Evolutionary conservation across 1,140 invertebrate genomes (phyloP).

Genomic region (Akabosia matsudoensis): DNA sequence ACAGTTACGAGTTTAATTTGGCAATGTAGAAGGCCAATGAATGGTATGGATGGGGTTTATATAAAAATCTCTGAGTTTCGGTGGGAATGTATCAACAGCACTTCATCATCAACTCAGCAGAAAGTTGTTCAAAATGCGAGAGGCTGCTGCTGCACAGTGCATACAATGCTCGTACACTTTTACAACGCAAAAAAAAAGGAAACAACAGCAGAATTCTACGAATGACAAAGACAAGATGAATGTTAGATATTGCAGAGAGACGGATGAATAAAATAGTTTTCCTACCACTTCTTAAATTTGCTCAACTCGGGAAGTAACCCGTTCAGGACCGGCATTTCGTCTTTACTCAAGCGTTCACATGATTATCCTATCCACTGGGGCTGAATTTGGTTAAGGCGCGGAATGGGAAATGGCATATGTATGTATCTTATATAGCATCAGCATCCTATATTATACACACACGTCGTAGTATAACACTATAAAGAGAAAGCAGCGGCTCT

Average conservation of each 20-base stretch:
- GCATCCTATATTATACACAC: too few species aligned
- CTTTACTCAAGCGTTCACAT: background rate
- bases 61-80: too few species aligned
- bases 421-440: too few species aligned
- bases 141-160: too few species aligned
- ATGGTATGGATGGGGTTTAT: too few species aligned
- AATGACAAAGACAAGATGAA: background rate
- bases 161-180: background rate
- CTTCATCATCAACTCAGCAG: background rate
- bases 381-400: background rate
- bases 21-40: too few species aligned
- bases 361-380: background rate
- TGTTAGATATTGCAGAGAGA: background rate
- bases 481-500: too few species aligned
- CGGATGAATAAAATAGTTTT: background rate
- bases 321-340: background rate
- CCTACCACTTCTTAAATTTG: too few species aligned
- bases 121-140: background rate
- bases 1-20: background rate
- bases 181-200: background rate
- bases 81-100: background rate
- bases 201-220: background rate
- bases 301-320: too few species aligned
- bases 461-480: too few species aligned
- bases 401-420: background rate